Evolutionary conservation across 2,888 invertebrate genomes (phyloP), one percentile per base, ranked within the genome.

Genomic region (Acanthoscelides obtectus): DNA sequence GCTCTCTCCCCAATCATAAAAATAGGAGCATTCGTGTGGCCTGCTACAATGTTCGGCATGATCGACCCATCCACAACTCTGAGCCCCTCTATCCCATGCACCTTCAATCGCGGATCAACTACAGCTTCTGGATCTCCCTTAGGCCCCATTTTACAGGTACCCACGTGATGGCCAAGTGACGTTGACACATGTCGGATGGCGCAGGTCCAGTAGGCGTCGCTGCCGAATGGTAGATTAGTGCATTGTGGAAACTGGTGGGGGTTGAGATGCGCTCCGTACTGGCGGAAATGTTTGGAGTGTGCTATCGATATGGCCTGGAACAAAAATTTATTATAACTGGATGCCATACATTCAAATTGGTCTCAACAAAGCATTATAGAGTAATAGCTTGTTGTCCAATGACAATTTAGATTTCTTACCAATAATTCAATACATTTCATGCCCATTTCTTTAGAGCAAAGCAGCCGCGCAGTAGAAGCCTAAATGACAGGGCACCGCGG

Each of bases 161-260:
- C 87, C 0, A 84, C 85, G 83, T 91, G 91, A 81, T 93, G 93
- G 73, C 93, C 93, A 76, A 94, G 84, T 68, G 92, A 92, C 71
- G 92, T 90, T 5, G 92, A 91, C 20, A 92, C 89, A 74, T 90
- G 89, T 75, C 91, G 88, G 22, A 92, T 88, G 66, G 91, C 90
- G 80, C 94, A 95, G 69, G 88, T 88, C 93, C 93, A 94, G 81
- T 94, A 94, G 17, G 87, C 84, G 76, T 93, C 91, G 1, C 90
- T 90, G 72, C 88, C 88, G 81, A 92, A 93, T 4, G 77, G 67
- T 4, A 88, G 79, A 68, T 88, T 82, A 77, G 90, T 89, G 80
- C 94, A 95, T 65, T 92, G 92, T 0, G 92, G 91, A 82, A 92
- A 90, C 0, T 90, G 89, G 0, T 88, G 86, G 0, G 85, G 80